Base-by-base conservation (phyloP, 2,113 vertebrate species). In the Eubucco bourcierii region DNA sequence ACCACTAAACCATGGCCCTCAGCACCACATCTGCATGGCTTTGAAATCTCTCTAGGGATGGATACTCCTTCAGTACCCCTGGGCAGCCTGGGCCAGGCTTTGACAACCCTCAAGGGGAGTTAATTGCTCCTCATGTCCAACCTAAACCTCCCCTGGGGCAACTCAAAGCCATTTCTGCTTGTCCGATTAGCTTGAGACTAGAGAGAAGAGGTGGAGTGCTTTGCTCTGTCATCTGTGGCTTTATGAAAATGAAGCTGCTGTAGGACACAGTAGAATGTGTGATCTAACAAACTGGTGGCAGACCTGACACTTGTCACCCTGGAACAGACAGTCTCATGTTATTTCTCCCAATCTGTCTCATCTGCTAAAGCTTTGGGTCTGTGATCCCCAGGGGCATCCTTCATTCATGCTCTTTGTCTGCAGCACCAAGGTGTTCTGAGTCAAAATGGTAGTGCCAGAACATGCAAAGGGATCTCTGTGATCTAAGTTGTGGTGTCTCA, bases 201-300 rank as follows among this genome's bases (percentile, higher is more conserved):
- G 47, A 20, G 19, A 47, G 47, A 47, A 47, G 47, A 47, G n/a
- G n/a, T 2, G 13, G 66, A 52, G 31, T 16, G 7, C 65, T 19
- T 16, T 0, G 3, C 1, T 16, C 58, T 34, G 29, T 18, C 50
- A 41, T 5, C 46, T 25, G 0, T 29, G 61, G 24, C 4, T 56
- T 34, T 15, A 2, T 41, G 39, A 23, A 17, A 80, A 15, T 41
- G 4, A 29, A 13, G 0, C 3, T 20, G 60, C 13, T 28, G 6
- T 1, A 25, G 52, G 39, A 24, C 60, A 29, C 37, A 16, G 55
- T 25, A 31, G 20, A 52, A 6, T 15, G 66, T 28, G 84, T 9
- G 37, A 31, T 33, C 20, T 4, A 5, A 7, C 1, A 9, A 55
- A 47, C 58, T 70, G 19, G 56, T 64, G 39, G 15, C 67, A 72